A percentile compares a stretch with the other conserved stretches of the same genome.
Conservation (phyloP, 2,797 vertebrate species). For the Graptemys geographica region DNA sequence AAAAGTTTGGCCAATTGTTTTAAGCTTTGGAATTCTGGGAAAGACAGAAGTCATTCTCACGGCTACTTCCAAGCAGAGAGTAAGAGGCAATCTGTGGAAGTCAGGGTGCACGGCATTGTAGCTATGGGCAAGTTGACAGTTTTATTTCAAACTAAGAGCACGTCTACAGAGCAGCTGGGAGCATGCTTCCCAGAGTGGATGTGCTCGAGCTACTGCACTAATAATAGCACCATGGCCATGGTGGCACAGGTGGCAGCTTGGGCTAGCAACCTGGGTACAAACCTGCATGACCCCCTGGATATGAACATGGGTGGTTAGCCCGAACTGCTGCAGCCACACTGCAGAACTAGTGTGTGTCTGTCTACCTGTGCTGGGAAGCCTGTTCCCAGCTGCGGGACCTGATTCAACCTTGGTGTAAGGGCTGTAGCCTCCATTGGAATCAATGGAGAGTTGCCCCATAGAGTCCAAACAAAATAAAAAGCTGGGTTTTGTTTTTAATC, state of each 20-base stretch:
- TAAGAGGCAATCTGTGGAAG: background rate
- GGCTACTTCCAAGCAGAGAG: background rate
- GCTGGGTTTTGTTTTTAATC: background rate
- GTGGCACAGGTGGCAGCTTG: background rate
- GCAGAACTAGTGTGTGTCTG: background rate
- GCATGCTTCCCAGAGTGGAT: no score
- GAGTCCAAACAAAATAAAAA: background rate
- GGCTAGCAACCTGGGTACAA: background rate
- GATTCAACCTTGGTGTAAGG: background rate
- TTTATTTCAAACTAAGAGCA: background rate
- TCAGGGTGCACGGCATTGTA: rapidly evolving
- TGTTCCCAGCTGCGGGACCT: background rate
- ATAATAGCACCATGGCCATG: background rate
- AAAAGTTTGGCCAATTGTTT: background rate
- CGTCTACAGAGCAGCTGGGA: no score
- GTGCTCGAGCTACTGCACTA: background rate
- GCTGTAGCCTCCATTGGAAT: background rate
- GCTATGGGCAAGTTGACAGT: slow-evolving; percentile 18
- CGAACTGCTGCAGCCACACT: no score
- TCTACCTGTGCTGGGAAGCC: background rate
- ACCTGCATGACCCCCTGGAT: background rate
- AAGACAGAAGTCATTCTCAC: background rate
- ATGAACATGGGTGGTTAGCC: background rate
- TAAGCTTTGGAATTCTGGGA: slow-evolving; percentile 15
- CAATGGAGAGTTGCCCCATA: background rate